A percentile compares a stretch with the other conserved stretches of the same genome.
These are phyloP conservation scores for Cremastobaeus sp. DNA, from an alignment of 2,888 invertebrate genomes.

Conservation along the genomic window DNA sequence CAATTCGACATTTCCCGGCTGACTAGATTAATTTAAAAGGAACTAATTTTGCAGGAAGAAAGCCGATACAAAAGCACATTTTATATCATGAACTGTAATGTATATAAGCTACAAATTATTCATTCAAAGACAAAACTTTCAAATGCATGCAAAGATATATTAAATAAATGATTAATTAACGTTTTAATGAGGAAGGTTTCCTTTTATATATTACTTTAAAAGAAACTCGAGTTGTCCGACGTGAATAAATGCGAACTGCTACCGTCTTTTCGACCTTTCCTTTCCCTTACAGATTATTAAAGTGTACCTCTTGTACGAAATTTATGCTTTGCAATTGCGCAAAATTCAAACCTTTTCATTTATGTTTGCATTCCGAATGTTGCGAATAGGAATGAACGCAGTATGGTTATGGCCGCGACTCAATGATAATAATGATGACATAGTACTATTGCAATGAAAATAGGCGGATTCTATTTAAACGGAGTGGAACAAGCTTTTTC, in stretches of 20 bases:
- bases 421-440: slow-evolving; percentile 25
- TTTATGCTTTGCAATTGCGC: slow-evolving; percentile 29
- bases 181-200: not conserved
- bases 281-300: slow-evolving; percentile 29
- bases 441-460: slow-evolving; percentile 16
- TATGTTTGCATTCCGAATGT: slow-evolving; percentile 15
- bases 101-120: no score
- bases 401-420: slow-evolving; percentile 3
- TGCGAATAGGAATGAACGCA: slow-evolving; percentile 15
- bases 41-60: no score
- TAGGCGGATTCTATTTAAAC: slow-evolving; percentile 30
- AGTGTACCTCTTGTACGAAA: slow-evolving; percentile 27
- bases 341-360: slow-evolving; percentile 25
- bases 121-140: no score
- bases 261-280: no score
- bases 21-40: no score
- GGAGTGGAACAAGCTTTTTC: slow-evolving; percentile 28
- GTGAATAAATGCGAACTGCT: slow-evolving; percentile 20
- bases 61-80: no score
- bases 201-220: slow-evolving; percentile 29
- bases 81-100: no score
- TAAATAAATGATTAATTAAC: not conserved
- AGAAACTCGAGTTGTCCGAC: slow-evolving; percentile 7
- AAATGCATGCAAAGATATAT: not conserved
- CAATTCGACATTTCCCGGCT: no score